Base-by-base conservation (phyloP, 1,140 invertebrate genomes). In the Meteorus sp. region DNA sequence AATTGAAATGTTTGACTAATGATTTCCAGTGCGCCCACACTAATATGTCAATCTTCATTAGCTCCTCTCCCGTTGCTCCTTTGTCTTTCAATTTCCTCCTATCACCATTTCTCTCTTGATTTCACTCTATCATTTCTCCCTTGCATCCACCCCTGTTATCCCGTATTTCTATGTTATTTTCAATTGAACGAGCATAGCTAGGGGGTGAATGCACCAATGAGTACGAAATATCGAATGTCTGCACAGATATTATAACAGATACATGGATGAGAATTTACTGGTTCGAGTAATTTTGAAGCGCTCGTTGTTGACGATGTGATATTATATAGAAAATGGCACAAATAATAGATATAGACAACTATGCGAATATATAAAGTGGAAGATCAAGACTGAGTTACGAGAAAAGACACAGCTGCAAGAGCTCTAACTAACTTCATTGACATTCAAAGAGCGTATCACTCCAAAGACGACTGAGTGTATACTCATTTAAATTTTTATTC, bases 401-500 rank as follows among this genome's bases (percentile, higher is more conserved):
- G 29, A 33, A 13, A 39, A 39, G 35, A 39, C 22, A 17, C 37
- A 44, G 37, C 23, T 43, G 35, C 35, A 39, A 20, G 4, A 31
- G 51, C n/a, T 55, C 29, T 22, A 20, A 22, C 52, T 27, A 25
- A 25, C 11, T 22, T 55, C 52, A 55, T 55, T 44, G 52, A 25
- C 3, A 55, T 55, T 43, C 52, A 55, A 37, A 41, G 20, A 51
- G 48, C 6, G 48, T 51, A 51, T 29, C 27, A 29, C 9, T n/a
- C n/a, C n/a, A n/a, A n/a, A n/a, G n/a, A n/a, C n/a, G n/a, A n/a
- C n/a, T n/a, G n/a, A n/a, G n/a, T n/a, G n/a, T n/a, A n/a, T n/a
- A n/a, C n/a, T n/a, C n/a, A n/a, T n/a, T n/a, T n/a, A n/a, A n/a
- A n/a, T n/a, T n/a, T n/a, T n/a, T n/a, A n/a, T 22, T 27, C 23